These are phyloP conservation scores for Liparis tanakae DNA, from an alignment of 2,797 vertebrate genomes.

Conservation along the genomic window DNA sequence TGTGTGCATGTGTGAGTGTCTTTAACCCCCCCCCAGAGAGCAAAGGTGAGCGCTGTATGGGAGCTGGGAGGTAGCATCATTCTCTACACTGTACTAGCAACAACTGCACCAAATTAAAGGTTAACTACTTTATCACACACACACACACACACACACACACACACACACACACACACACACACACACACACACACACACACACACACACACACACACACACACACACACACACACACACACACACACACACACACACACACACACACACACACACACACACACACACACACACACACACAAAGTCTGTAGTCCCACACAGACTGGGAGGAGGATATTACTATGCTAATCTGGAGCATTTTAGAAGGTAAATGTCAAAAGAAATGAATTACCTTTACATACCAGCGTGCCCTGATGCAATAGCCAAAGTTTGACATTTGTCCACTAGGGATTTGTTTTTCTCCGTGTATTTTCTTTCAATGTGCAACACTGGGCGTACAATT, in stretches of 20 bases:
- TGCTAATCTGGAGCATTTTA: slow-evolving; percentile 81
- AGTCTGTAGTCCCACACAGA: slow-evolving; percentile 63
- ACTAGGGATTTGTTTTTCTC: slow-evolving; percentile 34
- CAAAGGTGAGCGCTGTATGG: slow-evolving; percentile 60
- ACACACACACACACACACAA: slow-evolving; percentile 71
- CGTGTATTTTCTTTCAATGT: slow-evolving; percentile 24
- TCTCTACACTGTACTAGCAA: slow-evolving; percentile 66
- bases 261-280: too few species aligned
- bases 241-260: slow-evolving; percentile 62
- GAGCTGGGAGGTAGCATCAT: slow-evolving; percentile 54
- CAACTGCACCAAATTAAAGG: slow-evolving; percentile 77
- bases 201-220: slow-evolving; percentile 41
- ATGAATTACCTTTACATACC: slow-evolving; percentile 79
- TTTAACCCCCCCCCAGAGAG: slow-evolving; percentile 27
- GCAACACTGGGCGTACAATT: too few species aligned
- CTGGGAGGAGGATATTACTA: slow-evolving; percentile 78
- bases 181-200: too few species aligned
- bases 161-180: too few species aligned
- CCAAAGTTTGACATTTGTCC: slow-evolving; percentile 78
- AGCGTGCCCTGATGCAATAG: slow-evolving; percentile 55
- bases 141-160: slow-evolving; percentile 44
- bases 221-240: slow-evolving; percentile 65
- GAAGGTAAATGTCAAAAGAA: slow-evolving; percentile 84
- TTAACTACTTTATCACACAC: slow-evolving; percentile 76
- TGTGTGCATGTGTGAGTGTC: not conserved